Evolutionary conservation across 2,113 vertebrate species (phyloP), one percentile per base, ranked within the genome.

Genomic region (Labeo catla): DNA sequence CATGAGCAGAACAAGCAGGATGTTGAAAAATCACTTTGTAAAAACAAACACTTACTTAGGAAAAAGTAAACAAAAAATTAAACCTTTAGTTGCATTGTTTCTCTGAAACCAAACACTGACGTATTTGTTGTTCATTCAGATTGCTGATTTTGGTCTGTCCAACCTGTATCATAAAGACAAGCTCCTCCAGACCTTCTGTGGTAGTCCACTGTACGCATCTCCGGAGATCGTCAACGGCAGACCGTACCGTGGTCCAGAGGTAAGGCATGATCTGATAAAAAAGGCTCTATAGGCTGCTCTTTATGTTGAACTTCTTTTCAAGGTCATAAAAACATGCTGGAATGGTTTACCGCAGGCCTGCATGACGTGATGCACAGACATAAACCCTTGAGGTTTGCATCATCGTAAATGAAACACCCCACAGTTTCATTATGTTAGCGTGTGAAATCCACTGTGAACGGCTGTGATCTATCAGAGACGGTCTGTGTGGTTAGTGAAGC

Each of bases 141-240:
- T 99, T 92, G 98, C 98, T 89, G 98, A 99, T 91, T 99, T 99
- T 83, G 98, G 98, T 61, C 96, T 99, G 83, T 99, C 98, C 89
- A 99, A 98, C 93, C 95, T 98, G 70, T 99, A 98, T 91, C 97
- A 99, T 87, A 99, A 98, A 90, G 98, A 99, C 94, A 97, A 97
- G 90, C 96, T 99, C 93, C 93, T 99, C 86, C 98, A 99, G 91
- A 99, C 98, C 0, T 99, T 99, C 91, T 99, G 98, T n/a, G 98
- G 98, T 79, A 99, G 98, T 80, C 98, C 98, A 0, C 95, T 99
- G 12, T 99, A 99, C 15, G 98, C 98, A 45, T 99, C 98, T 70
- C 98, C 98, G 43, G 98, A 99, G 94, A 99, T 99, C 72, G 98
- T 99, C 91, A 99, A 99, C 84, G 98, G 98, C 88, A 96, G 97